These are phyloP conservation scores for Sitta carolinensis DNA, from an alignment of 2,797 vertebrate genomes.

Conservation along the genomic window DNA sequence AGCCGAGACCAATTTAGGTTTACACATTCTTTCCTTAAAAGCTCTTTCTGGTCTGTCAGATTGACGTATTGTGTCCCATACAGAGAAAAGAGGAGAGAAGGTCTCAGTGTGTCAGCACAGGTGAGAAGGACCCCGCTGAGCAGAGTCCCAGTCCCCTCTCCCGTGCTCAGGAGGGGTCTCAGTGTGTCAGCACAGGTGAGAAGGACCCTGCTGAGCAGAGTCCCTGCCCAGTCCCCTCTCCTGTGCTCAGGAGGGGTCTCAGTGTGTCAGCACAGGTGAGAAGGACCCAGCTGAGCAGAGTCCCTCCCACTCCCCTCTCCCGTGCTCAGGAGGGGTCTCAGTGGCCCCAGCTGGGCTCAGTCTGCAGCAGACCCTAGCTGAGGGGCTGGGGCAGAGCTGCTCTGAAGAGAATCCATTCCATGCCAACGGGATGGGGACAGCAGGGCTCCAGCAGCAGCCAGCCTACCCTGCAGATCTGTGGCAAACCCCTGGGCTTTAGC, in stretches of 20 bases:
- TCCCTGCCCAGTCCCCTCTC: not conserved
- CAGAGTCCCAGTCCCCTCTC: rapidly evolving
- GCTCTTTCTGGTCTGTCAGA: not conserved
- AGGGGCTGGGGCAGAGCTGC: not conserved
- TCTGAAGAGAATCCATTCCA: not conserved
- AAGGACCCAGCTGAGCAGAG: not conserved
- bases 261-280: no score
- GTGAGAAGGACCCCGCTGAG: not conserved
- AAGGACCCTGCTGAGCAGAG: not conserved
- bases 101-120: not conserved
- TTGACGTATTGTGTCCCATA: rapidly evolving
- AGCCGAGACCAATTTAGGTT: not conserved
- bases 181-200: no score
- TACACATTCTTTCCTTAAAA: not conserved
- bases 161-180: rapidly evolving
- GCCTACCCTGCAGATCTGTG: not conserved
- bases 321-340: rapidly evolving
- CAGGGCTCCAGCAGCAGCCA: not conserved
- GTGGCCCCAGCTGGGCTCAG: no score
- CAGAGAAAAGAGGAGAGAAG: rapidly evolving
- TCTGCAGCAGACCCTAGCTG: not conserved
- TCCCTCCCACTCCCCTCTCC: no score
- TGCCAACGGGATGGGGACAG: rapidly evolving
- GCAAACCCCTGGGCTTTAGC: no score
- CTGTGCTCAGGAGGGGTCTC: rapidly evolving